Evolutionary conservation across 2,888 invertebrate genomes (phyloP), one percentile per base, ranked within the genome.

Genomic region (Spodoptera exigua): DNA sequence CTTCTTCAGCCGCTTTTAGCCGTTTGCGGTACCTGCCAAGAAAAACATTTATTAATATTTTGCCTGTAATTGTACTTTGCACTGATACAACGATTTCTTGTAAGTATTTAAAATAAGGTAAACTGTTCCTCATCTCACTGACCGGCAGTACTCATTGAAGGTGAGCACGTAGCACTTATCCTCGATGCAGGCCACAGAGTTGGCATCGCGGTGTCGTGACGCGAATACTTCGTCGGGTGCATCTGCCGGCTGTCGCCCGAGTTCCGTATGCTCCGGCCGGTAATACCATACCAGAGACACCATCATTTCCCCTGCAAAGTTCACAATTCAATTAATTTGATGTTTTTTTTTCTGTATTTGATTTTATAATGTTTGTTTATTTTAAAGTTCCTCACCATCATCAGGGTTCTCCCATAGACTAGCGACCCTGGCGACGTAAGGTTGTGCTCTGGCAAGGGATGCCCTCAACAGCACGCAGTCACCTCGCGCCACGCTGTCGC

Each of bases 281-380:
- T 99, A 99, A 95, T 99, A 99, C 99, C 99, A 99, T 73, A 99
- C 95, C 63, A 99, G 94, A 3, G 98, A 98, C 95, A 99, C 97
- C 98, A 98, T 98, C 98, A 99, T 99, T 93, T 99, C 99, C 62
- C 98, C 99, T 98, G 89, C 0, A 89, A 27, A 27, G 9, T 27
- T 27, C 7, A 9, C 7, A 27, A 9, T 27, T 9, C 27, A 27
- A 27, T 27, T 27, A 27, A 27, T 27, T 3, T 27, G 0, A 0
- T 27, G 27, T 9, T 7, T 0, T 9, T 27, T 27, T 27, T 27
- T 7, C 27, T 27, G 3, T 1, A 27, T 27, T 1, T 1, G 7
- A 27, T 5, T 27, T 27, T 27, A 16, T 32, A 17, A 55, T 27
- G 43, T 55, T 52, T 43, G 16, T 62, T 66, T 47, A 54, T 68